Conservation (phyloP, 1,140 invertebrate species). For the Lamellibrachia luymesi region DNA sequence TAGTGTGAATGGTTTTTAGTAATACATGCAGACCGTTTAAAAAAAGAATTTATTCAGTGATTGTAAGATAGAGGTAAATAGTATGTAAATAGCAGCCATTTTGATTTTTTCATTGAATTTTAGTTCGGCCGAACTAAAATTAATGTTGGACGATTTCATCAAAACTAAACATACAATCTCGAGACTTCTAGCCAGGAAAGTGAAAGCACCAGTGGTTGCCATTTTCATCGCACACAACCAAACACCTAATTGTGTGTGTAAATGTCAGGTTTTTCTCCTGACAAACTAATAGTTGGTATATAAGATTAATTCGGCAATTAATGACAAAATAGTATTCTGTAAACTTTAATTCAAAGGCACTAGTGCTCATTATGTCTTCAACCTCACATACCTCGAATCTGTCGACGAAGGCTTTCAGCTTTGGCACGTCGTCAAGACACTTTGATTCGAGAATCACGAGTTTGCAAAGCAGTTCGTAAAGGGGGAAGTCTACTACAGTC, state of each 20-base stretch:
- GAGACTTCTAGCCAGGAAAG: too few species aligned
- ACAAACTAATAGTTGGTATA: background rate
- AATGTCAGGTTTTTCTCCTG: background rate
- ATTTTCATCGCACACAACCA: too few species aligned
- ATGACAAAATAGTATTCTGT: background rate
- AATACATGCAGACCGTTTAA: too few species aligned
- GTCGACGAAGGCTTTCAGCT: constrained; percentile 33
- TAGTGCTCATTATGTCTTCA: background rate
- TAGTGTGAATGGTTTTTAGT: too few species aligned
- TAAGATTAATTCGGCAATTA: background rate
- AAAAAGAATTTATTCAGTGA: too few species aligned
- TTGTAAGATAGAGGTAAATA: too few species aligned
- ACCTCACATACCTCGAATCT: constrained; percentile 31
- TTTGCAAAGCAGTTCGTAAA: constrained; percentile 44
- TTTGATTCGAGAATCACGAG: constrained; percentile 35
- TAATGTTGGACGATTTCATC: too few species aligned
- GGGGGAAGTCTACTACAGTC: constrained; percentile 41
- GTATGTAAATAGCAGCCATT: too few species aligned
- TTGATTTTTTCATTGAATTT: too few species aligned
- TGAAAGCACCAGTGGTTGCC: too few species aligned
- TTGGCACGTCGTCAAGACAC: constrained; percentile 31
- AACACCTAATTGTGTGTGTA: background rate
- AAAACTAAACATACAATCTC: too few species aligned
- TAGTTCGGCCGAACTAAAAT: too few species aligned
- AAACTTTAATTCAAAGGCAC: background rate